Conservation (phyloP, 2,113 vertebrate species). For the Apus apus region DNA sequence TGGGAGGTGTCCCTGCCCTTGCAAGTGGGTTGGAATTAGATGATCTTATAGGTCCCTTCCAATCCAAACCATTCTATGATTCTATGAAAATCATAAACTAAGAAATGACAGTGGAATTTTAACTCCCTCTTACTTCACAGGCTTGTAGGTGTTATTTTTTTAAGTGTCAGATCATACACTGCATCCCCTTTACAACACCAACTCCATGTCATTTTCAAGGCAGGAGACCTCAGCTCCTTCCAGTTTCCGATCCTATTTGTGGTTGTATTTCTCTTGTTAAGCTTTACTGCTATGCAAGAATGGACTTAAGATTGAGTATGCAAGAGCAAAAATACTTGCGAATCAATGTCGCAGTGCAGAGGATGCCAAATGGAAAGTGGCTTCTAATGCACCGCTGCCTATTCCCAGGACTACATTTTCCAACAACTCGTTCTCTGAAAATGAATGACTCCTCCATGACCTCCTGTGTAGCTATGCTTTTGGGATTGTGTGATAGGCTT, state of each 20-base stretch:
- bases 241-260: neutral
- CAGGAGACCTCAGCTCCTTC: neutral
- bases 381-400: accelerated
- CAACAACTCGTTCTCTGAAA: neutral
- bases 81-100: neutral
- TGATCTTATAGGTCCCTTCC: no score
- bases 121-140: neutral
- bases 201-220: neutral
- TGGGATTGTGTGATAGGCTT: neutral
- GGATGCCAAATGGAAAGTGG: neutral
- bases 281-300: neutral
- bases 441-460: neutral
- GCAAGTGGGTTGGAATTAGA: no score
- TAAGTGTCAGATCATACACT: neutral
- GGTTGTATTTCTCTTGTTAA: neutral
- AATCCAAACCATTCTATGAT: no score
- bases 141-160: neutral
- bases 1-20: no score
- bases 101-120: neutral
- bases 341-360: neutral
- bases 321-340: neutral
- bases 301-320: neutral
- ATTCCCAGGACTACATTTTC: neutral
- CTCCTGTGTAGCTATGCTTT: neutral
- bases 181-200: neutral